phyloP scores from a whole-genome alignment of 2,888 invertebrate genomes.

The Catocala nupta region DNA sequence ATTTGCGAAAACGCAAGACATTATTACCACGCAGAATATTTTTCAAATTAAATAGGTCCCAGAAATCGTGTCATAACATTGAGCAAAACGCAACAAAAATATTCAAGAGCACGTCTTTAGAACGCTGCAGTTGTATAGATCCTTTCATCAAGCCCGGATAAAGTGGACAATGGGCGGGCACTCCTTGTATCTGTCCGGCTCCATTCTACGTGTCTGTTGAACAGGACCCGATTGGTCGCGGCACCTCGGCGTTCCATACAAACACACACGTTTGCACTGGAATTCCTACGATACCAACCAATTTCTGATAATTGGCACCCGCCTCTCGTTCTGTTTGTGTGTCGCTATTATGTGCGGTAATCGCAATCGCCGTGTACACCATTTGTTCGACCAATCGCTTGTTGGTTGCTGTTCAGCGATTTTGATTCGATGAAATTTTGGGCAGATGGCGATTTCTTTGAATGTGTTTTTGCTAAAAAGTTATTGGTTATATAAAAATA shows the following conservation, averaged over 20 bases:
- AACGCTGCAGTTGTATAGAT: neutral
- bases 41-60: too few species aligned
- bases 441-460: neutral
- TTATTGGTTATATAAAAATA: too few species aligned
- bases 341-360: constrained; percentile 1
- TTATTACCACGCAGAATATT: too few species aligned
- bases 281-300: constrained; percentile 20
- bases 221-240: constrained; percentile 36
- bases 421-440: neutral
- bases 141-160: neutral
- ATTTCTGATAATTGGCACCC: constrained; percentile 8
- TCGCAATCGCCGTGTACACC: neutral
- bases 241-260: constrained; percentile 30
- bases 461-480: too few species aligned
- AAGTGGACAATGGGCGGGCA: constrained; percentile 30
- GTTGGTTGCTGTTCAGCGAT: neutral
- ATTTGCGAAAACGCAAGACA: too few species aligned
- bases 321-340: constrained; percentile 6
- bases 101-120: too few species aligned
- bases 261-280: constrained; percentile 23
- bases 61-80: too few species aligned
- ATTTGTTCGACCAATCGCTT: neutral
- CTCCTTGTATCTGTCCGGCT: constrained; percentile 30
- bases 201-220: constrained; percentile 33
- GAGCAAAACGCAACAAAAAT: too few species aligned